phyloP scores from a whole-genome alignment of 1,140 invertebrate genomes.

The Caenorhabditis brenneri region DNA sequence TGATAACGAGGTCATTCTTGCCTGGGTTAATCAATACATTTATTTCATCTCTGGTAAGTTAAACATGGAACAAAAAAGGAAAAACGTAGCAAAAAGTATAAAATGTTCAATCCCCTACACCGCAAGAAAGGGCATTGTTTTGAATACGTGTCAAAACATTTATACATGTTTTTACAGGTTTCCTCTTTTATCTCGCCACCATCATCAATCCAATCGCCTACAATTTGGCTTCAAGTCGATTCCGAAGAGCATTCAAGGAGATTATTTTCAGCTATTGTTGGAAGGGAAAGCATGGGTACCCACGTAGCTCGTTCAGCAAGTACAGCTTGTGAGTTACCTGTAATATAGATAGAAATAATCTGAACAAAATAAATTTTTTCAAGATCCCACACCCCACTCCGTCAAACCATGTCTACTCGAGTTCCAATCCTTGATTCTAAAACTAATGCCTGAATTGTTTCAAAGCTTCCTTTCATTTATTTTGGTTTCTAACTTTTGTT shows the following conservation, averaged over 20 bases:
- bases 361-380: neutral
- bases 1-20: conserved; percentile 15
- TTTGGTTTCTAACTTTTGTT: too few species aligned
- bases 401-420: neutral
- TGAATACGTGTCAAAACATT: neutral
- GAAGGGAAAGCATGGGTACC: neutral
- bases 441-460: neutral
- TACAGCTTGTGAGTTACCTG: neutral
- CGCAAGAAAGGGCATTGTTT: too few species aligned
- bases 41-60: conserved; percentile 53
- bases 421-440: neutral
- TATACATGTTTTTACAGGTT: conserved; percentile 20
- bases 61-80: neutral
- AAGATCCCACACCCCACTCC: neutral
- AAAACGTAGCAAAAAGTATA: neutral
- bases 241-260: conserved; percentile 69
- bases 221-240: conserved; percentile 72
- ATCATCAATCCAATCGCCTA: conserved; percentile 72
- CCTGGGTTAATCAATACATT: conserved; percentile 51
- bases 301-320: conserved; percentile 5
- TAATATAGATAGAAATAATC: too few species aligned
- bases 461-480: too few species aligned
- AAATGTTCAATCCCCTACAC: neutral
- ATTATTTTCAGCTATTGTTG: conserved; percentile 36
- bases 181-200: conserved; percentile 71